A percentile compares a stretch with the other conserved stretches of the same genome.
Conservation (phyloP, 92 coral and sea anemone species). For the Palythoa grandis region DNA sequence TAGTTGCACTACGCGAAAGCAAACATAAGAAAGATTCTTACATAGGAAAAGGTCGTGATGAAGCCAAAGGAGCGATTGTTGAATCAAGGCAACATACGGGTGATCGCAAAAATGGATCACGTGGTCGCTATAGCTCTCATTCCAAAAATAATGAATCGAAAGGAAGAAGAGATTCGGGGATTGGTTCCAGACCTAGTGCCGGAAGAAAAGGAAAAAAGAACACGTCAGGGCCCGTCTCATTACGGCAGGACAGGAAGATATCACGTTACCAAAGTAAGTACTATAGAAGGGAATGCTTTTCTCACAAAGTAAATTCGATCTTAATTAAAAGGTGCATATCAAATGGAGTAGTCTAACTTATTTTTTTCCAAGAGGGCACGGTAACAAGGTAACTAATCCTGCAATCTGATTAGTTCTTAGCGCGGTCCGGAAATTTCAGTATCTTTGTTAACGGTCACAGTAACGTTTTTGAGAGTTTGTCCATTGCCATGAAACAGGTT, state of each 20-base stretch:
- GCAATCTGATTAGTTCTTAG: too few relatives aligned
- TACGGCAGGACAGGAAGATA: constrained; percentile 18
- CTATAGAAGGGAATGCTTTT: too few relatives aligned
- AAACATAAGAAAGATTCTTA: not conserved
- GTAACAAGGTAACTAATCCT: too few relatives aligned
- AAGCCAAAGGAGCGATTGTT: not conserved
- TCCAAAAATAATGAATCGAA: not conserved
- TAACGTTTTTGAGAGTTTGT: too few relatives aligned
- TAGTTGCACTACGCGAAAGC: not conserved
- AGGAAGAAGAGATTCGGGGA: not conserved
- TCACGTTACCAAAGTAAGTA: constrained; percentile 7
- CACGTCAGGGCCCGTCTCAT: not conserved
- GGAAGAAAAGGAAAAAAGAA: constrained; percentile 14
- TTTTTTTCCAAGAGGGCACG: too few relatives aligned
- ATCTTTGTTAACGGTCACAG: too few relatives aligned
- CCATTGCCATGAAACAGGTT: too few relatives aligned
- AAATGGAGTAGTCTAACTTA: too few relatives aligned
- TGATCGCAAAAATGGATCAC: constrained; percentile 6
- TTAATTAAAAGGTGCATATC: too few relatives aligned
- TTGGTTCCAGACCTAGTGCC: not conserved
- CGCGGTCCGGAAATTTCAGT: too few relatives aligned
- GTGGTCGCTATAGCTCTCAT: not conserved
- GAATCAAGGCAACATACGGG: not conserved
- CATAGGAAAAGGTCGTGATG: not conserved
- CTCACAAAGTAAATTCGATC: too few relatives aligned